Evolutionary conservation across 1,140 invertebrate species (phyloP).

Genomic region (Tenebrio molitor): DNA sequence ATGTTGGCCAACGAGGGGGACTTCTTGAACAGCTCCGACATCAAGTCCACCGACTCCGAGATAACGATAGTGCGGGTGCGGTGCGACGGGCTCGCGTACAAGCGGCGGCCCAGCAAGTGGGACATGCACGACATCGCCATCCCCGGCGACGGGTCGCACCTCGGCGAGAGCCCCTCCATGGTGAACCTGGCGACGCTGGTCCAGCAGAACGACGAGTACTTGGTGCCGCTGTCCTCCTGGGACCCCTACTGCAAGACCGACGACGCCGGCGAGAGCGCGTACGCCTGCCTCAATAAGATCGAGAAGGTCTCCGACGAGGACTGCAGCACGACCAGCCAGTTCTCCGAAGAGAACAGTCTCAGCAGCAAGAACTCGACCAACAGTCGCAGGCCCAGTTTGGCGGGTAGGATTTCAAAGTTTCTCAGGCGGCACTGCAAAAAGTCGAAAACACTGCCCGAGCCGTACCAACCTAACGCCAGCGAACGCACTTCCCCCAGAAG

Average conservation of each 20-base stretch:
- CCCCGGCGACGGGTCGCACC: constrained; percentile 62
- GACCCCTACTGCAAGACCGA: constrained; percentile 57
- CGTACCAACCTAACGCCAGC: neutral
- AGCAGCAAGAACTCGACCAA: constrained; percentile 18
- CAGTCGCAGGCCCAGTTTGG: constrained; percentile 50
- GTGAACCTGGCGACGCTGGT: constrained; percentile 63
- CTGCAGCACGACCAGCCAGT: constrained; percentile 27
- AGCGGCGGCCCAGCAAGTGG: constrained; percentile 60
- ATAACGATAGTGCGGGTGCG: constrained; percentile 62
- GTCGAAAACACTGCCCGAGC: constrained; percentile 31
- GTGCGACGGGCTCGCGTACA: constrained; percentile 53
- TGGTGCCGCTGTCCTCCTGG: constrained; percentile 63
- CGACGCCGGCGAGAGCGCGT: neutral
- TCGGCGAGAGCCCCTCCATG: constrained; percentile 63
- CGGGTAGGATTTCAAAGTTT: constrained; percentile 59
- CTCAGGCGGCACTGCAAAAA: constrained; percentile 53
- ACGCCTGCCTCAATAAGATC: neutral
- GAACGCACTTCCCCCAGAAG: neutral
- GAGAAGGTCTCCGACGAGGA: constrained; percentile 17
- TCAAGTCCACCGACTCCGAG: constrained; percentile 63
- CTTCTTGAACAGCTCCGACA: constrained; percentile 39
- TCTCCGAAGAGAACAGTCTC: constrained; percentile 9
- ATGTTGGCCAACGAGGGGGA: constrained; percentile 55
- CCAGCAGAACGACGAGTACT: constrained; percentile 59
- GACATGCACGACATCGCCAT: constrained; percentile 62